Conservation (phyloP, 2,797 vertebrate species). For the Bothrops alternatus region DNA sequence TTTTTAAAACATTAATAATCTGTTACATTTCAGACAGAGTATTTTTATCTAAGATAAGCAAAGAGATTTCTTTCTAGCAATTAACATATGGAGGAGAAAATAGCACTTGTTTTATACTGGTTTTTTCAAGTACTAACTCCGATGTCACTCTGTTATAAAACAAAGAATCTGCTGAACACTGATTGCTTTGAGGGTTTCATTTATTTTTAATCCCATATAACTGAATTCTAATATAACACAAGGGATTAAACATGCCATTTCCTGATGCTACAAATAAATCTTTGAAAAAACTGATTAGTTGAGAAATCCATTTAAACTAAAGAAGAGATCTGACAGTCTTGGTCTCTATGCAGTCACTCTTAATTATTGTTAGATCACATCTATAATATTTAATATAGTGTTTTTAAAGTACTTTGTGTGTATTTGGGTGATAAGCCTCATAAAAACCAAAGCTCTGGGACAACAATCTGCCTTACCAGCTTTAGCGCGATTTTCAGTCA, state of each 20-base stretch:
- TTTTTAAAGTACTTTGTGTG: background rate
- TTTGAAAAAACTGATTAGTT: slow-evolving; percentile 27
- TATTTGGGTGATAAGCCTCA: background rate
- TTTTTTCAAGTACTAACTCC: background rate
- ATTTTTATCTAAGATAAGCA: slow-evolving; percentile 9
- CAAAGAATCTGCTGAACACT: slow-evolving; percentile 38
- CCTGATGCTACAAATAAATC: slow-evolving; percentile 30
- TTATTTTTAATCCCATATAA: slow-evolving; percentile 13
- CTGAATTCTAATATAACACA: slow-evolving; percentile 37
- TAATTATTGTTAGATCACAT: background rate
- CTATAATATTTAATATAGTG: background rate
- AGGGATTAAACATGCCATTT: slow-evolving; percentile 16
- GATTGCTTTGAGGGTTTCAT: slow-evolving; percentile 18
- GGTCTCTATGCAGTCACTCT: background rate
- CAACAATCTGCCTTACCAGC: background rate
- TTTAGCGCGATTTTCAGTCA: background rate
- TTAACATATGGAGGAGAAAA: slow-evolving; percentile 29
- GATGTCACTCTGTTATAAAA: slow-evolving; percentile 17
- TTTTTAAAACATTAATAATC: background rate
- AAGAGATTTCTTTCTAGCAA: slow-evolving; percentile 6
- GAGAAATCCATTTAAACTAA: slow-evolving; percentile 29
- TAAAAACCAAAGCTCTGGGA: background rate
- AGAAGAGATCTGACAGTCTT: background rate
- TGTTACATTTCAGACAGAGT: background rate
- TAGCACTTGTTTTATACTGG: slow-evolving; percentile 37